A percentile compares a stretch with the other conserved stretches of the same genome.
Evolutionary conservation across 2,797 vertebrate species (phyloP).

Genomic region (Falco novaeseelandiae): DNA sequence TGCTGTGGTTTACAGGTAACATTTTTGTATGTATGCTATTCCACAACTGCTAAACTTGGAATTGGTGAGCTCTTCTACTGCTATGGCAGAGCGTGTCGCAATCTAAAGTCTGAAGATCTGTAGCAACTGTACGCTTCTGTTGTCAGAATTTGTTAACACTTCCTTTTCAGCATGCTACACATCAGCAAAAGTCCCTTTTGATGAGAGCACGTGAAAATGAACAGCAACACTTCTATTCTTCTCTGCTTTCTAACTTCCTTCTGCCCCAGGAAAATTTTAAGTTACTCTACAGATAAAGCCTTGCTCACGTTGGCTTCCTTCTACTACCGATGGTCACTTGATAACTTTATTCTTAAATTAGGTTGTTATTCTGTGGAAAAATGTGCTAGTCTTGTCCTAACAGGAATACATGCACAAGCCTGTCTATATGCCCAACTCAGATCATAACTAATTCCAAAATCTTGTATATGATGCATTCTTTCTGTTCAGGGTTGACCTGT

Average conservation of each 20-base stretch:
- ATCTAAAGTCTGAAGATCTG: neutral
- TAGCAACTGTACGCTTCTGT: neutral
- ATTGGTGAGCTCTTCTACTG: neutral
- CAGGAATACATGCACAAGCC: neutral
- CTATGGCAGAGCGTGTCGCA: neutral
- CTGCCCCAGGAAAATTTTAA: neutral
- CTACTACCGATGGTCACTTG: neutral
- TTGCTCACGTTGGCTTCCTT: neutral
- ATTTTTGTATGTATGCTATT: neutral
- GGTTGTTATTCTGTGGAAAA: neutral
- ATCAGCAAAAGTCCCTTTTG: neutral
- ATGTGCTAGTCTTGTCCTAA: neutral
- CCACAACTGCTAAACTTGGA: neutral
- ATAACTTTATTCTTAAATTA: neutral
- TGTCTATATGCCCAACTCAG: neutral
- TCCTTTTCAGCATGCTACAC: neutral
- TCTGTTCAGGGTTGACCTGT: neutral
- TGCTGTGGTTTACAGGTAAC: slow-evolving; percentile 96
- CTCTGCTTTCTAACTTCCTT: neutral
- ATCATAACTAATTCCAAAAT: neutral
- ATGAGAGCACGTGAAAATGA: neutral
- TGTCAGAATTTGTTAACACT: slow-evolving; percentile 17
- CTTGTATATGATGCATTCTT: neutral
- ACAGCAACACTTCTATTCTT: neutral
- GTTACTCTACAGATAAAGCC: neutral